Base-by-base conservation (phyloP, 2,797 vertebrate species). In the Enteromius treurensis region DNA sequence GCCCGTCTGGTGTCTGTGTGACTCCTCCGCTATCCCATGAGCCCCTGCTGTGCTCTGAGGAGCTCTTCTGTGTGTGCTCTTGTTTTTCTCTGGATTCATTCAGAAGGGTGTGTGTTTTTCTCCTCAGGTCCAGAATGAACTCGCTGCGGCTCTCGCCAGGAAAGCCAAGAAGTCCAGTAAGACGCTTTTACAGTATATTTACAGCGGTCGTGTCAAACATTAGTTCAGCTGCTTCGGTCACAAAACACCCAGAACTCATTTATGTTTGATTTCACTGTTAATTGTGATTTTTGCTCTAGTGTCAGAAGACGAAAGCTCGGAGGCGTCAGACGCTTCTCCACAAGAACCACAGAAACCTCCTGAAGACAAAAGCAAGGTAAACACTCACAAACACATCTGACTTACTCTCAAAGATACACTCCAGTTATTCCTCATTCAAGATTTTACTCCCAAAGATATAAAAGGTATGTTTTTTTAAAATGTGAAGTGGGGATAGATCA, bases 111-210 rank as follows among this genome's bases (percentile, higher is more conserved):
- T n/a, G 49, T 51, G n/a, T 7, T 85, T 60, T 85, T 14, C 40
- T 69, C 49, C 75, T 70, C 87, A 99, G 98, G 96, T 99, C 84
- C 97, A 98, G 92, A 96, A 93, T 90, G 98, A 99, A 88, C 91
- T 99, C 79, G 97, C 96, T 13, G 96, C 96, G 86, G 97, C 97
- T 87, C 96, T 99, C 77, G 97, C 97, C 74, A 92, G 97, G 91
- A 99, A 98, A 93, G 96, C 97, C 81, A 95, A 96, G 88, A 98
- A 98, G 90, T 96, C 97, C 84, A 90, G 94, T 95, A 89, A 92
- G 93, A 92, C 76, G 29, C 62, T 32, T 69, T 26, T 19, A 47
- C 34, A 34, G 34, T 34, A 34, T 53, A 32, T 69, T 11, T 45
- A 9, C 37, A 17, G 23, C 10, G 9, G 76, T 64, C 37, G 9